Evolutionary conservation across 1,140 invertebrate genomes (phyloP), one percentile per base, ranked within the genome.

Genomic region (Pantala flavescens): DNA sequence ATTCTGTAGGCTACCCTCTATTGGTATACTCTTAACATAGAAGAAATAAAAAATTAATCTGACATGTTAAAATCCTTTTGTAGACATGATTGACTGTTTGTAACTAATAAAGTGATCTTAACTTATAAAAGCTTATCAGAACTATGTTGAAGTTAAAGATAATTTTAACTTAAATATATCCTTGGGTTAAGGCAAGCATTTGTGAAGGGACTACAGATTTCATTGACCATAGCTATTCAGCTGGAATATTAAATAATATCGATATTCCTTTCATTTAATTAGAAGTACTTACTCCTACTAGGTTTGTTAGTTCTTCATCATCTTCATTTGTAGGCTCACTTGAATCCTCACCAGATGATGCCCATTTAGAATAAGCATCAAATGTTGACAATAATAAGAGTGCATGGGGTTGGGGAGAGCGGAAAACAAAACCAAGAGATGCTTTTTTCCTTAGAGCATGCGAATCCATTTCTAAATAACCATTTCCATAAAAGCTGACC

Each of bases 401-500:
- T 7, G 91, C 91, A 77, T 91, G 86, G 0, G 85, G 79, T 76
- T 91, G 87, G 3, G 87, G 82, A 0, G 93, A 93, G 74, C 90
- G 86, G 81, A 97, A 95, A 7, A 93, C 90, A 71, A 96, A 86
- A 12, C 90, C 90, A 23, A 95, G 84, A 23, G 86, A 85, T 71
- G 85, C 85, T 77, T 86, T 90, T 43, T 85, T 86, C 0, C 73
- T 77, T 16, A 95, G 80, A 0, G 87, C 84, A 42, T 88, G 87
- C 0, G 89, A 88, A 0, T 86, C 83, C 74, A 94, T 83, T 81
- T 95, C 91, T 23, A 95, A 83, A 80, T 88, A 95, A 0, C 94
- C 94, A 74, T 89, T 84, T 9, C 93, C 93, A 74, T 89, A 86
- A 80, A 94, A 93, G 75, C 90, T 91, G 75, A 89, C 89, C 72